Evolutionary conservation across 2,888 invertebrate species (phyloP).

Genomic region (Lithophane socia): DNA sequence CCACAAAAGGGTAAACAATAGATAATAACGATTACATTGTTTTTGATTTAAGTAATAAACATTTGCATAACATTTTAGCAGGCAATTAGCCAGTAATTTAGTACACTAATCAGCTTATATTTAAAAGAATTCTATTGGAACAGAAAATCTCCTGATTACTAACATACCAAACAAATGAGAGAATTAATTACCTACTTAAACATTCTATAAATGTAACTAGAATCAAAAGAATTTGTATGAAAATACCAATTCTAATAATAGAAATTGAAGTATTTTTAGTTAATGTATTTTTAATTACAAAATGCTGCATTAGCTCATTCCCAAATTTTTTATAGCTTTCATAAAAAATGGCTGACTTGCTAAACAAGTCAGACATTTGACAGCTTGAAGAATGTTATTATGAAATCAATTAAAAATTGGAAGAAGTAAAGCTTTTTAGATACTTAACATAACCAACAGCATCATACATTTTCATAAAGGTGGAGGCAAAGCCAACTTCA

Average conservation of each 20-base stretch:
- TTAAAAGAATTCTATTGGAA: background rate
- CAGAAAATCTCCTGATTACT: conserved; percentile 4
- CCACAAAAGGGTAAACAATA: background rate
- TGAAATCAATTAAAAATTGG: background rate
- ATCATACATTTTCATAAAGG: background rate
- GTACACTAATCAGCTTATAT: background rate
- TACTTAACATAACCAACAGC: background rate
- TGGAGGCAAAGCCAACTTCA: background rate
- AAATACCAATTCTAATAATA: conserved; percentile 3
- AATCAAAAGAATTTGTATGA: conserved; percentile 17
- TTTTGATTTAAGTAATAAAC: background rate
- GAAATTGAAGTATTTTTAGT: conserved; percentile 7
- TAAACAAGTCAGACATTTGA: too few relatives aligned
- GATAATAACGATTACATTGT: background rate
- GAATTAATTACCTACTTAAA: background rate
- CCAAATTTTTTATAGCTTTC: background rate
- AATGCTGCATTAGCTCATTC: background rate
- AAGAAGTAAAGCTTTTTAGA: background rate
- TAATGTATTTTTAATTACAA: conserved; percentile 4
- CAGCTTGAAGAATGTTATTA: background rate
- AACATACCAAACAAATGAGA: conserved; percentile 7
- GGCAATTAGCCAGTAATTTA: conserved; percentile 13
- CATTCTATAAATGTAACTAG: conserved; percentile 16
- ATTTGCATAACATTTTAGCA: background rate
- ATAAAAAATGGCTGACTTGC: background rate